These are phyloP conservation scores for Glaucomys volans DNA, from an alignment of 2,113 vertebrate species.

Conservation along the genomic window DNA sequence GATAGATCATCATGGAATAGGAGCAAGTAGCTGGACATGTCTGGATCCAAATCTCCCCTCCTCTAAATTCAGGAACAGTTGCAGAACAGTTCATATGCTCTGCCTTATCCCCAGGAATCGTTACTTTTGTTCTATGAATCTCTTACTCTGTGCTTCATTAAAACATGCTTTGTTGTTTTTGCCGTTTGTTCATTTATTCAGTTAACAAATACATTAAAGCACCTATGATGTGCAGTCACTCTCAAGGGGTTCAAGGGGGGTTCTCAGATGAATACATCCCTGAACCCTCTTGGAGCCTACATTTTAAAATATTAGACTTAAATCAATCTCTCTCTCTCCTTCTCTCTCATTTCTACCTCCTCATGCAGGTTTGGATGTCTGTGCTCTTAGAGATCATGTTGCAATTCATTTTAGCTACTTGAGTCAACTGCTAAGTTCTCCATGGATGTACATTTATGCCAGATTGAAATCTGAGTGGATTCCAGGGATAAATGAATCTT, in stretches of 20 bases:
- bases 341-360: not conserved
- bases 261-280: no score
- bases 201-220: rapidly evolving
- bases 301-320: not conserved
- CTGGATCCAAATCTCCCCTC: not conserved
- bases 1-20: rapidly evolving
- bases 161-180: not conserved
- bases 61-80: not conserved
- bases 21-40: not conserved
- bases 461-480: not conserved
- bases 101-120: not conserved
- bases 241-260: not conserved
- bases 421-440: not conserved
- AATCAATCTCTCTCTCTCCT: not conserved
- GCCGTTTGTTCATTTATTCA: not conserved
- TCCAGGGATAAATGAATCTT: not conserved
- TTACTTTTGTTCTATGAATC: not conserved
- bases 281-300: not conserved
- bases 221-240: not conserved
- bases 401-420: no score
- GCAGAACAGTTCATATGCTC: not conserved
- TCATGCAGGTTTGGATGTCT: rapidly evolving
- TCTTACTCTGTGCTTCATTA: not conserved
- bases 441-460: not conserved
- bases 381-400: no score